A percentile compares a stretch with the other conserved stretches of the same genome.
These are phyloP conservation scores for Cerastis rubricosa DNA, from an alignment of 2,888 invertebrate species.

Conservation along the genomic window DNA sequence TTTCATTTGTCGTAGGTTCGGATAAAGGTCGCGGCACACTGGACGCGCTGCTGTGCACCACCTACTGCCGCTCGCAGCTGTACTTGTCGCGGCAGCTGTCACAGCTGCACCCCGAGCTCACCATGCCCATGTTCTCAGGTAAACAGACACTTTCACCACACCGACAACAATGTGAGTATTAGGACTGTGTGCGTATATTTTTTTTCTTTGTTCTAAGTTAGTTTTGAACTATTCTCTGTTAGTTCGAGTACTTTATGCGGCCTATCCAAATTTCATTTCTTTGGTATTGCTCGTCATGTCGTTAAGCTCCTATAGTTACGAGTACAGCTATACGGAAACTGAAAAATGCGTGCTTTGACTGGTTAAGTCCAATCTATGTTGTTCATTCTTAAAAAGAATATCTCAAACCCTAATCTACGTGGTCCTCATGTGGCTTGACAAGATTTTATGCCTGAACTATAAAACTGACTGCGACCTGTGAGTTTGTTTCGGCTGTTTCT, in stretches of 20 bases:
- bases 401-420: not conserved
- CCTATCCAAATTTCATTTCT: not conserved
- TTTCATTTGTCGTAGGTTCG: slow-evolving; percentile 83
- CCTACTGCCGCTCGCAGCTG: slow-evolving; percentile 98
- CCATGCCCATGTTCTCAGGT: slow-evolving; percentile 99
- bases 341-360: too few species aligned
- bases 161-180: not conserved
- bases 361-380: too few species aligned
- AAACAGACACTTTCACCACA: slow-evolving; percentile 13
- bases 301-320: too few species aligned
- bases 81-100: slow-evolving; percentile 98
- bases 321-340: too few species aligned
- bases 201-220: too few species aligned
- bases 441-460: not conserved
- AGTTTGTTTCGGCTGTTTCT: not conserved
- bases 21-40: slow-evolving; percentile 94
- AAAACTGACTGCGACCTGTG: not conserved
- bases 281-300: too few species aligned
- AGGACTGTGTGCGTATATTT: not conserved
- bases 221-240: too few species aligned
- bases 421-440: not conserved
- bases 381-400: not conserved
- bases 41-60: slow-evolving; percentile 96
- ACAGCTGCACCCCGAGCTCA: slow-evolving; percentile 98
- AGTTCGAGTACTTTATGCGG: not conserved